Evolutionary conservation across 2,888 invertebrate genomes (phyloP), one percentile per base, ranked within the genome.

Genomic region (Thecocarcelia acutangulata): DNA sequence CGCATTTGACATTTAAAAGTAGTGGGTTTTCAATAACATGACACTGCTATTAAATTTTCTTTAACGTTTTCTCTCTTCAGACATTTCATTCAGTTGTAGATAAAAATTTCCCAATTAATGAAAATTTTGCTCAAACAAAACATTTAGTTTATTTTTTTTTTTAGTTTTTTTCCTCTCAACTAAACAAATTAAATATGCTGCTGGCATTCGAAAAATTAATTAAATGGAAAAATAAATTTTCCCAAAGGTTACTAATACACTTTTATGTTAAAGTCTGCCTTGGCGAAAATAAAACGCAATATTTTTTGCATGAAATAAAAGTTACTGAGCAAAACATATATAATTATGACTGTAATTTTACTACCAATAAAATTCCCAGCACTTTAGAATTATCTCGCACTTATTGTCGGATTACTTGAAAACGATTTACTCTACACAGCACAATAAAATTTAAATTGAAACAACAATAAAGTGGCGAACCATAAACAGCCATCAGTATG

Each of bases 401-500:
- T 46, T 69, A 21, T 21, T n/a, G 33, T 13, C 6, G 24, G 33
- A 46, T 63, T 21, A 54, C 19, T 44, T n/a, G 59, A 68, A 64
- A 61, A 37, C 13, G 37, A 61, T 52, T 54, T 76, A 8, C 59
- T 59, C 11, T 9, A 19, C 56, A 37, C 37, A 37, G 56, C 33
- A 69, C 58, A 74, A 74, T 80, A 75, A 80, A 80, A 44, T 64
- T 70, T 58, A 44, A 69, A 63, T 56, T 33, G 63, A 69, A 74
- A 70, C 63, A 74, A 74, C 66, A 66, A 63, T 80, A 80, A 75
- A 75, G 63, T 64, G 80, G 70, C 52, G 21, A 70, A 75, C 75
- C 74, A 75, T 69, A 59, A 70, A 75, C 66, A 64, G 40, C 44
- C 64, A 70, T 17, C 46, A 54, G 54, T 54, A 24, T 64, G 56